These are phyloP conservation scores for Platypus cylindrus DNA, from an alignment of 2,888 invertebrate species.

Conservation along the genomic window DNA sequence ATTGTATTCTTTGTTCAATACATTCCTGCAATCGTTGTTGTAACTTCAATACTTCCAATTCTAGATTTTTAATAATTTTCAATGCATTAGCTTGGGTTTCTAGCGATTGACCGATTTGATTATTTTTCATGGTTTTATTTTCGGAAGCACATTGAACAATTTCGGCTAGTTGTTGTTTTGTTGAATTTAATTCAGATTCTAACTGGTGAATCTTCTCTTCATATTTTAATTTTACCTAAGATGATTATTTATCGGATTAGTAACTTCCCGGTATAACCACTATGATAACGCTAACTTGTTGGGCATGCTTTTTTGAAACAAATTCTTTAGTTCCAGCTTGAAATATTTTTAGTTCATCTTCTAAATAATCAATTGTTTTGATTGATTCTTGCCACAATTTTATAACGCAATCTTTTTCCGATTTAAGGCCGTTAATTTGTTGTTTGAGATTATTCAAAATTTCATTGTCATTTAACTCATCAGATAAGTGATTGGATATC, in stretches of 20 bases:
- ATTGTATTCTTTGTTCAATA: conserved; percentile 25
- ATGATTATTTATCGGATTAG: no score
- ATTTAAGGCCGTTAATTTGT: conserved; percentile 18
- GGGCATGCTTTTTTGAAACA: conserved; percentile 28
- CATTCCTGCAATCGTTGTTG: conserved; percentile 32
- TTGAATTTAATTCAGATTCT: conserved; percentile 28
- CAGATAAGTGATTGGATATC: conserved; percentile 4
- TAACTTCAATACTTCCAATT: conserved; percentile 38
- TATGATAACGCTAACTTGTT: no score
- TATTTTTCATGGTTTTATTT: conserved; percentile 40
- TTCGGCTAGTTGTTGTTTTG: conserved; percentile 17
- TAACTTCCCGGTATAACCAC: no score
- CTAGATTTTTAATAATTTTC: conserved; percentile 31
- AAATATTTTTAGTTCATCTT: conserved; percentile 50
- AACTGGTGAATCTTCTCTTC: conserved; percentile 42
- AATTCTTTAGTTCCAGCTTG: conserved; percentile 25
- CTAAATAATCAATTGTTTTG: conserved; percentile 51
- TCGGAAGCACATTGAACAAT: conserved; percentile 13
- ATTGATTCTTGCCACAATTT: conserved; percentile 56
- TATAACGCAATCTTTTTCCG: conserved; percentile 54
- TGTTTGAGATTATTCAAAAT: conserved; percentile 22
- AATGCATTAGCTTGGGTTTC: conserved; percentile 42
- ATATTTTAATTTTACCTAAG: conserved; percentile 37
- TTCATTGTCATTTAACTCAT: conserved; percentile 18
- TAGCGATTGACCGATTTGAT: conserved; percentile 20